Percentiles rank a stretch among this genome's conserved stretches.
phyloP scores from a whole-genome alignment of 2,113 vertebrate genomes.

The Actinemys pallida region DNA sequence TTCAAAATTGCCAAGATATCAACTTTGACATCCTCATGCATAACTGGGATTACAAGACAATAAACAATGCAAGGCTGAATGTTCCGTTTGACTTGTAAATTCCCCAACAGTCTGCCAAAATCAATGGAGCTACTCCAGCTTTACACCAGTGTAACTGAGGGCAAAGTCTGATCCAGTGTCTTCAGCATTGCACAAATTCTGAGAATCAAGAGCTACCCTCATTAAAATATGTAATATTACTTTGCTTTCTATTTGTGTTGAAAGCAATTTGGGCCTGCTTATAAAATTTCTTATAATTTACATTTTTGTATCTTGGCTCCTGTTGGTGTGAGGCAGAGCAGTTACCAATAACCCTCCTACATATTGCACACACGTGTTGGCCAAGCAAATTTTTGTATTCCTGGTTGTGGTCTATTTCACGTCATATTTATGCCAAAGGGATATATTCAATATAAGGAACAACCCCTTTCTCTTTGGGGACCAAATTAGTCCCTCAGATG shows the following conservation, averaged over 20 bases:
- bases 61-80: not conserved
- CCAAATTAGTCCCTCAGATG: not conserved
- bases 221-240: slow-evolving; percentile 39
- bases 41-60: slow-evolving; percentile 26
- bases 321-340: not conserved
- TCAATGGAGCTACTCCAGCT: not conserved
- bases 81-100: slow-evolving; percentile 51
- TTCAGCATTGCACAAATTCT: not conserved
- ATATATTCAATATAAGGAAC: not conserved
- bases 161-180: slow-evolving; percentile 36
- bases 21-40: not conserved
- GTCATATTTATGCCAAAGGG: not conserved
- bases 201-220: slow-evolving; percentile 34
- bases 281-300: not conserved
- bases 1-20: slow-evolving; percentile 21
- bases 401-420: not conserved
- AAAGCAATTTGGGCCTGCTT: slow-evolving; percentile 19
- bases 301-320: not conserved
- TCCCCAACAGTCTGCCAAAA: slow-evolving; percentile 47
- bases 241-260: slow-evolving; percentile 8
- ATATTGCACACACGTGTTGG: not conserved
- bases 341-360: not conserved
- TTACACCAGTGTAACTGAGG: slow-evolving; percentile 30
- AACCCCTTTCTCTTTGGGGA: not conserved
- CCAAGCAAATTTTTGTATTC: not conserved